Evolutionary conservation across 1,140 invertebrate genomes (phyloP), one percentile per base, ranked within the genome.

Genomic region (Musca vetustissima): DNA sequence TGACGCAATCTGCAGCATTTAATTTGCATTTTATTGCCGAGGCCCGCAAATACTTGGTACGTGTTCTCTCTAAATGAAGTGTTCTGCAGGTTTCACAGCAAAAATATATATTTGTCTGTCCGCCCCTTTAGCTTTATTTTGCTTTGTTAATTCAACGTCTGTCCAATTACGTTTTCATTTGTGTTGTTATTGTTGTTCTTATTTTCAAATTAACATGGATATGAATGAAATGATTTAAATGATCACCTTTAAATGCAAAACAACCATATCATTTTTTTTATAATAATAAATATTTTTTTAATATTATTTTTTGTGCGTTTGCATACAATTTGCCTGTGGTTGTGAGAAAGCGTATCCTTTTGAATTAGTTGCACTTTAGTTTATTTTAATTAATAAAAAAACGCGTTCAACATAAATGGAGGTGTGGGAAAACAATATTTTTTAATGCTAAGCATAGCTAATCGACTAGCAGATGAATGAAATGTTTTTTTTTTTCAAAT

Each of bases 21-120:
- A 80, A 80, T 80, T 80, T 80, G 78, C 78, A 80, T 80, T 80
- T 80, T 80, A 80, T 80, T 80, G 78, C 78, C 66, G n/a, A n/a
- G n/a, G n/a, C n/a, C n/a, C n/a, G n/a, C n/a, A n/a, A n/a, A 17
- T 36, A 28, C 36, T 61, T 59, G 25, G 24, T 59, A 28, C n/a
- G 14, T 17, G 13, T 59, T 59, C 4, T 19, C 21, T 52, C 4
- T 21, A 19, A 52, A 19, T 52, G 13, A 19, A 9, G 49, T 21
- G 7, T 17, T 11, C 21, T 52, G 21, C 21, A 7, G n/a, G 17
- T 22, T 52, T 52, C 21, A 21, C 21, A 0, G 19, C 21, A 17
- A 24, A 36, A 24, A 61, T n/a, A 61, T 36, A 61, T 28, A 61
- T 61, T 61, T 61, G 57, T 36, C n/a, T 61, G 57, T 36, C 15